Evolutionary conservation across 2,888 invertebrate species (phyloP).

Genomic region (Ommatoiulus sabulosus): DNA sequence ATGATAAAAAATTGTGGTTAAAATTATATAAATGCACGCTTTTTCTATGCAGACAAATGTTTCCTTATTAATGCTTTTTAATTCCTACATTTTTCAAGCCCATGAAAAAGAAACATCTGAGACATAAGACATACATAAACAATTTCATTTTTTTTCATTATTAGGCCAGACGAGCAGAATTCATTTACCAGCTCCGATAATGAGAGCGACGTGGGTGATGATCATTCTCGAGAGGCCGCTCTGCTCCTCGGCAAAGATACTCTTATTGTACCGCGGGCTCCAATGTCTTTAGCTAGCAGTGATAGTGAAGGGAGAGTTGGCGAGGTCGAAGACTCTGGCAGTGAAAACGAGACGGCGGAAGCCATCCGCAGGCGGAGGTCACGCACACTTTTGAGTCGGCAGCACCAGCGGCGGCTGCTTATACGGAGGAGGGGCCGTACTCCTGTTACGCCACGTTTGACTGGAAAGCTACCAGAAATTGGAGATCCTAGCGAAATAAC

Average conservation of each 20-base stretch:
- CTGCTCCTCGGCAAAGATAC: background rate
- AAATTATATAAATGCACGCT: no score
- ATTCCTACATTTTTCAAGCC: no score
- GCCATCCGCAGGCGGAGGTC: background rate
- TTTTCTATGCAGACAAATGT: no score
- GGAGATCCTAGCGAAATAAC: background rate
- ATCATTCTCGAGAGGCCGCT: background rate
- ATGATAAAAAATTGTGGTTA: no score
- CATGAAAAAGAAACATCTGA: no score
- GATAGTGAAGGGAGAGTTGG: slow-evolving; percentile 61
- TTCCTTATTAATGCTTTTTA: no score
- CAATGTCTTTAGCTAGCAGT: slow-evolving; percentile 29
- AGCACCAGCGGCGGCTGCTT: slow-evolving; percentile 15
- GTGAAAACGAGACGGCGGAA: slow-evolving; percentile 31
- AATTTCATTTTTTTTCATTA: background rate
- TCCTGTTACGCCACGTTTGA: background rate
- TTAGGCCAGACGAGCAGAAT: slow-evolving; percentile 51
- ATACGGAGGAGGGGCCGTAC: slow-evolving; percentile 2
- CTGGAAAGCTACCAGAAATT: background rate
- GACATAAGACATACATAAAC: no score
- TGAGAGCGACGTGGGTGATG: slow-evolving; percentile 51
- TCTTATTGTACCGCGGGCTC: background rate
- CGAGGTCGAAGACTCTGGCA: slow-evolving; percentile 62
- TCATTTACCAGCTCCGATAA: slow-evolving; percentile 55
- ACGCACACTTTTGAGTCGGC: slow-evolving; percentile 20